Percentiles rank a stretch among this genome's conserved stretches.
These are phyloP conservation scores for Lordiphosa mommai DNA, from an alignment of 1,140 invertebrate genomes.

Conservation along the genomic window DNA sequence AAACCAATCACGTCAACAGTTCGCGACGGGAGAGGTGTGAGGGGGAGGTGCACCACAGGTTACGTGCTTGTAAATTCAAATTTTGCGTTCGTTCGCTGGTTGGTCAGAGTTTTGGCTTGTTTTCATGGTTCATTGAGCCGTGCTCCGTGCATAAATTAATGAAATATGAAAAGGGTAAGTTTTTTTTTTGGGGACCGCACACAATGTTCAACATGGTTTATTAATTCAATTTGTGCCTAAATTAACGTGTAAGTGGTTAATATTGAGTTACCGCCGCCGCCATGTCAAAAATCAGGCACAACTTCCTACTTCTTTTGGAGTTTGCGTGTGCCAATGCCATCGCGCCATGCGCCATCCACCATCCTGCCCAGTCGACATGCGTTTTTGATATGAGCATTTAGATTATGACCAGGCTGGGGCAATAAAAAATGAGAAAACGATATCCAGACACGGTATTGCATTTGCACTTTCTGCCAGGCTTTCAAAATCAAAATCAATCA, in stretches of 20 bases:
- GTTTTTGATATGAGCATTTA: conserved; percentile 64
- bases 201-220: conserved; percentile 79
- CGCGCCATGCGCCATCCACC: conserved; percentile 5
- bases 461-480: conserved; percentile 15
- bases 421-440: conserved; percentile 50
- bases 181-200: conserved; percentile 55
- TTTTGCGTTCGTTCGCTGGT: conserved; percentile 10
- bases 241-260: conserved; percentile 79
- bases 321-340: conserved; percentile 53
- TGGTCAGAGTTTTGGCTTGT: conserved; percentile 23
- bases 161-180: conserved; percentile 65
- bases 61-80: conserved; percentile 79
- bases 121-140: conserved; percentile 69
- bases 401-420: conserved; percentile 46
- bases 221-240: conserved; percentile 80
- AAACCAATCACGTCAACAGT: conserved; percentile 57
- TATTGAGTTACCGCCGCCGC: conserved; percentile 69
- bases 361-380: conserved; percentile 33
- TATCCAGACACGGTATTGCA: conserved; percentile 38
- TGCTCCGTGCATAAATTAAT: conserved; percentile 76
- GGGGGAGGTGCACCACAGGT: conserved; percentile 33
- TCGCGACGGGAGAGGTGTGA: conserved; percentile 5
- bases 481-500: conserved; percentile 56
- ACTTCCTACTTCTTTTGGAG: conserved; percentile 23
- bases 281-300: conserved; percentile 10